These are phyloP conservation scores for Drosophila malerkotliana DNA, from an alignment of 1,140 invertebrate species.

Conservation along the genomic window DNA sequence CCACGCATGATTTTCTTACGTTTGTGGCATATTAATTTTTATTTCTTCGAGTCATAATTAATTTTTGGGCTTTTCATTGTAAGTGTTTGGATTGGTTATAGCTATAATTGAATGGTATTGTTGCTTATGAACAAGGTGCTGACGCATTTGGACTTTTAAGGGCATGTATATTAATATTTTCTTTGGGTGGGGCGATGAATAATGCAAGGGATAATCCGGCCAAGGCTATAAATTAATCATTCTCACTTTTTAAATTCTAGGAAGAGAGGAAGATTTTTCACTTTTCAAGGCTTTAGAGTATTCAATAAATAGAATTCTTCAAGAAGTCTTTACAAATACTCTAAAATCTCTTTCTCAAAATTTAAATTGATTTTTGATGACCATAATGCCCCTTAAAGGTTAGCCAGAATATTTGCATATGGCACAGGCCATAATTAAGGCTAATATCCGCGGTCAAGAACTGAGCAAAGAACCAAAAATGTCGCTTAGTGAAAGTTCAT, in stretches of 20 bases:
- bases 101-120: slow-evolving; percentile 23
- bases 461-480: slow-evolving; percentile 37
- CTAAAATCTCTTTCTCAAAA: slow-evolving; percentile 1
- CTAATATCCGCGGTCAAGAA: slow-evolving; percentile 41
- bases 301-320: background rate
- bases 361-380: slow-evolving; percentile 57
- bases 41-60: slow-evolving; percentile 50
- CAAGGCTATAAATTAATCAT: slow-evolving; percentile 28
- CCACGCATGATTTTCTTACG: slow-evolving; percentile 56
- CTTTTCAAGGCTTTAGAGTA: slow-evolving; percentile 8
- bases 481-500: slow-evolving; percentile 59
- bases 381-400: slow-evolving; percentile 12
- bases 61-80: slow-evolving; percentile 62
- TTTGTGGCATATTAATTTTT: slow-evolving; percentile 64
- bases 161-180: slow-evolving; percentile 24
- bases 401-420: slow-evolving; percentile 60
- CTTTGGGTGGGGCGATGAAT: slow-evolving; percentile 43
- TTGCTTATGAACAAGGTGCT: slow-evolving; percentile 15
- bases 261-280: slow-evolving; percentile 40
- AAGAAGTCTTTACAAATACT: background rate
- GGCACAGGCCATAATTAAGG: slow-evolving; percentile 51
- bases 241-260: slow-evolving; percentile 62
- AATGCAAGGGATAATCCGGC: slow-evolving; percentile 45
- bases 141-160: slow-evolving; percentile 51
- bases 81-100: slow-evolving; percentile 15